phyloP scores from a whole-genome alignment of 2,888 invertebrate genomes.

The Archaeoteleia sp. region DNA sequence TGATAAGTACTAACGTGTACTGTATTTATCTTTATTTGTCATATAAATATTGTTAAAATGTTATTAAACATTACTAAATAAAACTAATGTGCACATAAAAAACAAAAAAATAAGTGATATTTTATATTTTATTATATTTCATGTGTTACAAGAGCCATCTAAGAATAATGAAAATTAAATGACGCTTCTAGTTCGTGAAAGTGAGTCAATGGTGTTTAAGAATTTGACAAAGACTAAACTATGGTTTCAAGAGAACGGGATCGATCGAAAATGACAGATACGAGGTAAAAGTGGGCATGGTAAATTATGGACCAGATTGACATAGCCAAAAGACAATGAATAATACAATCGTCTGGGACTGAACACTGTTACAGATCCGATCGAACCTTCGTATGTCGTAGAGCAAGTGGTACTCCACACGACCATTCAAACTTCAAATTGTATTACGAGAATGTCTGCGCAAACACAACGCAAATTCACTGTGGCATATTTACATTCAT shows the following conservation, averaged over 20 bases:
- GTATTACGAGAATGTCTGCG: slow-evolving; percentile 23
- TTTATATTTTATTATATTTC: too few relatives aligned
- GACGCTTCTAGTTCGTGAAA: too few relatives aligned
- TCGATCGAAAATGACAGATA: slow-evolving; percentile 20
- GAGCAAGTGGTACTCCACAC: slow-evolving; percentile 10
- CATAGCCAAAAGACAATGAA: slow-evolving; percentile 43
- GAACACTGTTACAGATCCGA: slow-evolving; percentile 17
- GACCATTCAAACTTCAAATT: slow-evolving; percentile 38
- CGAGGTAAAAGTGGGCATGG: slow-evolving; percentile 13
- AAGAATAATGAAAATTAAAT: too few relatives aligned
- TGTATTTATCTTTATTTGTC: too few relatives aligned
- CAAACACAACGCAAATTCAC: slow-evolving; percentile 30
- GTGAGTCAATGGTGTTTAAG: too few relatives aligned
- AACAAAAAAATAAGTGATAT: too few relatives aligned
- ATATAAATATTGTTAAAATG: too few relatives aligned
- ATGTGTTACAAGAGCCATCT: too few relatives aligned
- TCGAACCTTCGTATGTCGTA: slow-evolving; percentile 3
- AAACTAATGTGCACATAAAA: too few relatives aligned
- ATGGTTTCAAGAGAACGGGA: slow-evolving; percentile 1
- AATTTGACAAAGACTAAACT: slow-evolving; percentile 18
- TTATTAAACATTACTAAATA: too few relatives aligned
- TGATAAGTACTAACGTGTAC: too few relatives aligned
- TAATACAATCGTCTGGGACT: slow-evolving; percentile 42
- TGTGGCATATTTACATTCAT: slow-evolving; percentile 36
- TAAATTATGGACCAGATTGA: slow-evolving; percentile 26